A percentile compares a stretch with the other conserved stretches of the same genome.
Conservation (phyloP, 2,797 vertebrate species). For the Urophycis tenuis region DNA sequence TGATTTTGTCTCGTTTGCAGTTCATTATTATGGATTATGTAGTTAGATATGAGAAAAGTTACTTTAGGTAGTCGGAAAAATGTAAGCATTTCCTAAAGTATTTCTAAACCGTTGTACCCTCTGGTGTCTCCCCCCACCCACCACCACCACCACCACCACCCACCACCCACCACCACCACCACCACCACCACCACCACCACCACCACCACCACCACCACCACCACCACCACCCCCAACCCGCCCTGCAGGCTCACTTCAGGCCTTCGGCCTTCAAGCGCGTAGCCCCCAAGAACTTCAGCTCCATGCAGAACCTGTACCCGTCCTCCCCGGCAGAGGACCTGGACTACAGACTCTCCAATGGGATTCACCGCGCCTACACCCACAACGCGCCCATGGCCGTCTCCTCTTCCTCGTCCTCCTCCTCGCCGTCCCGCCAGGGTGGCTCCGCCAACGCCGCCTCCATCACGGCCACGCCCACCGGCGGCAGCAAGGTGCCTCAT, state of each 20-base stretch:
- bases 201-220: too few species aligned
- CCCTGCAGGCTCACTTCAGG: slow-evolving; percentile 77
- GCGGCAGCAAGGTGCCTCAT: slow-evolving; percentile 52
- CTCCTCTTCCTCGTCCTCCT: slow-evolving; percentile 81
- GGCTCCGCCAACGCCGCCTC: slow-evolving; percentile 40
- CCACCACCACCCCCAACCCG: slow-evolving; percentile 1
- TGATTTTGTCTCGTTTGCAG: neutral
- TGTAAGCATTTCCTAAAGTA: neutral
- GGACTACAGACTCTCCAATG: slow-evolving; percentile 77
- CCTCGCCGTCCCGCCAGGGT: slow-evolving; percentile 75
- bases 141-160: too few species aligned
- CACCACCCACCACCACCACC: too few species aligned
- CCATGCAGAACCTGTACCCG: slow-evolving; percentile 88
- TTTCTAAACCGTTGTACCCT: neutral
- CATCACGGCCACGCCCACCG: slow-evolving; percentile 14
- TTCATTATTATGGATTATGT: neutral
- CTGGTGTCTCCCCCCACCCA: neutral
- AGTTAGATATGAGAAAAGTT: neutral
- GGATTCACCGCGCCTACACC: slow-evolving; percentile 60
- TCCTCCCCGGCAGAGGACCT: slow-evolving; percentile 83
- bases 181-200: too few species aligned
- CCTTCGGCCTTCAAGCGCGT: slow-evolving; percentile 88
- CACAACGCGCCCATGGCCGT: slow-evolving; percentile 70
- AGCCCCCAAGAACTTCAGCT: slow-evolving; percentile 84
- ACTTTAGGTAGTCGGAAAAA: neutral